Base-by-base conservation (phyloP, 2,888 invertebrate species). In the Pammene aurita region DNA sequence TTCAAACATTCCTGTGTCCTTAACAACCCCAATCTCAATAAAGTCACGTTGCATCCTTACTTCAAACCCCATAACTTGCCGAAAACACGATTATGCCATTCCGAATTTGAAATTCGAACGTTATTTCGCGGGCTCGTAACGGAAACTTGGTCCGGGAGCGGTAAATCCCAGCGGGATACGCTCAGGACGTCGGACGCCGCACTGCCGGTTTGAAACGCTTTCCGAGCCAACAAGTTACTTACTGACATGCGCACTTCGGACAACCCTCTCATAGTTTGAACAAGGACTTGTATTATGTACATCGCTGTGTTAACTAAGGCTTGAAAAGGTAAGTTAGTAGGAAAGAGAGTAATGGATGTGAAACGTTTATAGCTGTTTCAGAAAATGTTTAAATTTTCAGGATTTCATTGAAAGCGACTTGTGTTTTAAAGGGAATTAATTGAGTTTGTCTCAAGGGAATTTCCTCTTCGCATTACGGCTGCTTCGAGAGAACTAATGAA, bases 401-500 rank as follows among this genome's bases (percentile, higher is more conserved):
- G 84, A 86, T 84, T 86, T 86, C 83, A 86, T 85, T 84, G 85
- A 81, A 82, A 80, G 81, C 79, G 80, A 79, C 82, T 79, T 79
- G 80, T 86, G 84, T 89, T 89, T 85, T 83, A 87, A 85, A 88
- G 86, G 85, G 86, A 85, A 87, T 87, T 90, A 91, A 91, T 91
- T 86, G 90, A 90, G 87, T 91, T 91, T 89, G 87, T 88, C 89
- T 89, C 89, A 82, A 83, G 89, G 87, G 90, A 85, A 82, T 85
- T 88, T 89, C 89, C 87, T 89, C 83, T 87, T 87, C 87, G 85
- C 88, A 89, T 86, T 89, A 90, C 87, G 83, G 82, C 81, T 81
- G 80, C 82, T 83, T 84, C 80, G 78, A 81, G 81, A 84, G 83
- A 79, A 84, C 84, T 90, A 90, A 92, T 87, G 77, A 82, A 88